Percentiles rank a stretch among this genome's conserved stretches.
Conservation (phyloP, 2,888 invertebrate species). For the Eudemis profundana region DNA sequence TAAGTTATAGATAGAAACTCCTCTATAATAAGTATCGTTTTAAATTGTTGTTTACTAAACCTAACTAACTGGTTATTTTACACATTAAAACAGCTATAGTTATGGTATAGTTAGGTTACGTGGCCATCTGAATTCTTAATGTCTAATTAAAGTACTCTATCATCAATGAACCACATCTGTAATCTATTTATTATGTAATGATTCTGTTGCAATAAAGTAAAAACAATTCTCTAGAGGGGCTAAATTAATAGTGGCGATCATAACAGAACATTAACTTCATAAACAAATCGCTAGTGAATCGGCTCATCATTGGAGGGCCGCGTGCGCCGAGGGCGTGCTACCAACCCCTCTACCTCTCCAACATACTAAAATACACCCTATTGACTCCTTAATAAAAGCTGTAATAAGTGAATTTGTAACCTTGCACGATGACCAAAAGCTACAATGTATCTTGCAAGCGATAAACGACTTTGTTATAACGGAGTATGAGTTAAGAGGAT, state of each 20-base stretch:
- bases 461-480: background rate
- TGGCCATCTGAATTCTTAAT: too few relatives aligned
- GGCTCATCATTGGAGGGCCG: constrained; percentile 62
- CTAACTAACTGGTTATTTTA: too few relatives aligned
- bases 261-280: constrained; percentile 36
- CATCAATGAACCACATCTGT: background rate
- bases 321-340: constrained; percentile 37
- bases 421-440: constrained; percentile 18
- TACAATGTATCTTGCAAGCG: background rate
- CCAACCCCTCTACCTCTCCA: background rate
- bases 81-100: too few relatives aligned
- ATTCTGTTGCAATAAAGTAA: background rate
- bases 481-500: background rate
- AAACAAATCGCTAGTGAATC: constrained; percentile 52
- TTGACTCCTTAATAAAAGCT: background rate
- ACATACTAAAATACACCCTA: constrained; percentile 10
- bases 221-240: background rate
- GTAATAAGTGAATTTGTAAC: background rate
- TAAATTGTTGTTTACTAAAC: too few relatives aligned
- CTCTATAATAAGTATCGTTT: too few relatives aligned
- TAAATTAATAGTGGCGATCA: constrained; percentile 27
- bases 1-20: too few relatives aligned
- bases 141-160: background rate
- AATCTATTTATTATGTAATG: background rate
- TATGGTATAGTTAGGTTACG: too few relatives aligned